Evolutionary conservation across 2,113 vertebrate genomes (phyloP).

Genomic region (Salvelinus alpinus): DNA sequence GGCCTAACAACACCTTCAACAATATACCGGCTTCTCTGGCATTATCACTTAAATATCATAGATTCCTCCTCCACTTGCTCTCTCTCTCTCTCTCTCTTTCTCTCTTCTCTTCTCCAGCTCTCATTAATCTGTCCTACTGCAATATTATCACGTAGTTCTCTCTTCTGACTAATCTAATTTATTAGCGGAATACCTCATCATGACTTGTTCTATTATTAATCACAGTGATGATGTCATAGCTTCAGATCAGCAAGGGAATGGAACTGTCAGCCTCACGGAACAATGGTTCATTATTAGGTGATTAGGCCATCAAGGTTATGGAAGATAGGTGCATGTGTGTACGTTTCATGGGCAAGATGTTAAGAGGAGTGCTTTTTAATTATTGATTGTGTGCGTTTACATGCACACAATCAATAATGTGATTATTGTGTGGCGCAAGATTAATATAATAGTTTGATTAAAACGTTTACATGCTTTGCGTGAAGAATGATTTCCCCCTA

Average conservation of each 20-base stretch:
- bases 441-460: too few relatives aligned
- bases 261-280: slow-evolving; percentile 58
- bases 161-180: slow-evolving; percentile 68
- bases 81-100: too few relatives aligned
- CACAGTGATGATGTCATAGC: slow-evolving; percentile 66
- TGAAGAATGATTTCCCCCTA: too few relatives aligned
- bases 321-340: neutral
- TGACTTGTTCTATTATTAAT: slow-evolving; percentile 74
- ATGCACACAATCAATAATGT: too few relatives aligned
- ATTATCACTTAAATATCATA: too few relatives aligned
- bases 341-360: neutral
- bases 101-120: slow-evolving; percentile 17
- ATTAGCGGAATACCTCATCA: slow-evolving; percentile 70
- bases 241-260: slow-evolving; percentile 48
- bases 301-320: neutral
- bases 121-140: slow-evolving; percentile 64
- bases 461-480: too few relatives aligned
- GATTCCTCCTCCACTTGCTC: slow-evolving; percentile 28
- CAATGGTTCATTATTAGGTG: neutral
- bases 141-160: slow-evolving; percentile 65
- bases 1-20: too few relatives aligned
- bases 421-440: too few relatives aligned
- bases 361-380: too few relatives aligned
- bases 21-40: too few relatives aligned
- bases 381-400: too few relatives aligned